Percentiles rank a stretch among this genome's conserved stretches.
Evolutionary conservation across 2,888 invertebrate species (phyloP).

Genomic region (Amiota minor): DNA sequence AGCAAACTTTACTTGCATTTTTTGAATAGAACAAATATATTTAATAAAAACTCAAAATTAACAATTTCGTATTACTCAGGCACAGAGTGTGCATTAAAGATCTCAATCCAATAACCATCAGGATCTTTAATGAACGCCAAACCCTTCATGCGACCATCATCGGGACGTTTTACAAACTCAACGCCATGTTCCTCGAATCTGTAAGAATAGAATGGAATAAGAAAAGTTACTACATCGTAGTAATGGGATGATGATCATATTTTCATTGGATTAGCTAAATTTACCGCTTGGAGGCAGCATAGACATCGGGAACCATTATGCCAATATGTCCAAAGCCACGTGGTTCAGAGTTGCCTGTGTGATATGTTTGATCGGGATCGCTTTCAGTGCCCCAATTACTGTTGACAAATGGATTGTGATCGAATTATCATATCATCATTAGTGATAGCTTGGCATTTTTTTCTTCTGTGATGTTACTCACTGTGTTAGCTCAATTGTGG

Average conservation of each 20-base stretch:
- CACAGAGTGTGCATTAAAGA: conserved; percentile 77
- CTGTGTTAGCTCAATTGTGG: conserved; percentile 94
- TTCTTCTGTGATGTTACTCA: conserved; percentile 73
- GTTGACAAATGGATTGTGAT: background rate
- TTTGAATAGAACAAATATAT: background rate
- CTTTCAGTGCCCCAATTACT: conserved; percentile 97
- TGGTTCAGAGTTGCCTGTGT: conserved; percentile 92
- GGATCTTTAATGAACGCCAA: conserved; percentile 96
- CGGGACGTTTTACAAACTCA: conserved; percentile 90
- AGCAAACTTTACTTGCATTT: too few species aligned
- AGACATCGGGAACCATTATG: conserved; percentile 89
- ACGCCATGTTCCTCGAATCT: conserved; percentile 88
- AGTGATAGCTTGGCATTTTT: conserved; percentile 37
- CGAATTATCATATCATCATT: background rate
- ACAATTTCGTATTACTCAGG: conserved; percentile 38
- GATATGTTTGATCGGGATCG: conserved; percentile 84
- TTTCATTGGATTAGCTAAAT: background rate
- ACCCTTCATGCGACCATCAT: conserved; percentile 94
- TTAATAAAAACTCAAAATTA: background rate
- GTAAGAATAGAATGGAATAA: conserved; percentile 20
- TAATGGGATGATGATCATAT: background rate
- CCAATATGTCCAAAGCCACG: conserved; percentile 95
- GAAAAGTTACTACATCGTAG: background rate
- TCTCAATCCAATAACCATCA: conserved; percentile 97
- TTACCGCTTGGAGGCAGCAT: conserved; percentile 83